Evolutionary conservation across 2,113 vertebrate genomes (phyloP), one percentile per base, ranked within the genome.

Genomic region (Phalacrocorax aristotelis): DNA sequence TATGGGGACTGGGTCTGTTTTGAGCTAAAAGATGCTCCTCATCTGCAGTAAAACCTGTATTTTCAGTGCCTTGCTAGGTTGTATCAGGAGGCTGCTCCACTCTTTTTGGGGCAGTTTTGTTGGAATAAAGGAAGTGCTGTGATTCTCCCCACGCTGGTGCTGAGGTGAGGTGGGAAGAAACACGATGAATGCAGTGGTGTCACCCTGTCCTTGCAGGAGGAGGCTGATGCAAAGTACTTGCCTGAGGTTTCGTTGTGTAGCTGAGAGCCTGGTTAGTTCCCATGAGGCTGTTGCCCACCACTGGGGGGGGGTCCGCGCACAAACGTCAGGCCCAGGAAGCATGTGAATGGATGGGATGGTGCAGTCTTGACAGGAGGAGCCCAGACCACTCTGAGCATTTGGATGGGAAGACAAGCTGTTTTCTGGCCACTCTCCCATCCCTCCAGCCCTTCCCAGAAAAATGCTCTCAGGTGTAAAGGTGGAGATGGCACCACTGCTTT

Each of bases 321-420:
- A 55, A 32, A 30, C 1, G 0, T 60, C 66, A 83, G 42, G 11
- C 38, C 32, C 74, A 46, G 42, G 20, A 79, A 36, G 14, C 19
- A 12, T 1, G 12, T 22, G 38, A 57, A 25, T 22, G 17, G 57
- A 21, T 70, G 65, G 38, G n/a, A 22, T 44, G 26, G 25, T 54
- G 32, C 32, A 58, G 9, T 55, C 61, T 61, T 48, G 25, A 23
- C 29, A 58, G 74, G 22, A 54, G 34, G 23, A 92, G 8, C 13
- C 14, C 55, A 49, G 51, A 48, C 5, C 0, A 0, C 30, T 80
- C 52, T 40, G 19, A 34, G 23, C 38, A 7, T 72, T 81, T 65
- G 15, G 20, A 11, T 5, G 65, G 57, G 15, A 89, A 65, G 48
- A 75, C 36, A 72, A 75, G 44, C 62, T 83, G n/a, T 65, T 71